Percentiles rank a stretch among this genome's conserved stretches.
These are phyloP conservation scores for Aleiodes leptofemur DNA, from an alignment of 2,888 invertebrate species.

Conservation along the genomic window DNA sequence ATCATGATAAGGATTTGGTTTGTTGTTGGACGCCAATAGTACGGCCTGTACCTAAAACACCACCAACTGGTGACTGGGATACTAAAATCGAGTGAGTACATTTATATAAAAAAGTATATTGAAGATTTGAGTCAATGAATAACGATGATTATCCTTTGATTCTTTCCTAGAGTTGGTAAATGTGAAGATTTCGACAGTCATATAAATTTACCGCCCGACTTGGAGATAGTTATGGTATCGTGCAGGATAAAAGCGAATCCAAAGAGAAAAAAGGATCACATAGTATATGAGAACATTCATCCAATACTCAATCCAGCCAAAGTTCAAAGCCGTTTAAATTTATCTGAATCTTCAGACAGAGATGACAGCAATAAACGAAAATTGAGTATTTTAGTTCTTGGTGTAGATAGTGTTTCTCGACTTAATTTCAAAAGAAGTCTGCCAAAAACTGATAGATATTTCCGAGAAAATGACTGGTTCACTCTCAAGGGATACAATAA, in stretches of 20 bases:
- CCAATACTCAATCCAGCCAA: conserved; percentile 77
- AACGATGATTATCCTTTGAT: not conserved
- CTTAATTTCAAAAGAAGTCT: conserved; percentile 86
- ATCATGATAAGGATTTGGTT: conserved; percentile 73
- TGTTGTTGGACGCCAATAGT: conserved; percentile 82
- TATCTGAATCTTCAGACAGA: conserved; percentile 11
- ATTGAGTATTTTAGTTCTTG: conserved; percentile 85
- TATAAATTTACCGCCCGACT: conserved; percentile 68
- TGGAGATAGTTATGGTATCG: conserved; percentile 77
- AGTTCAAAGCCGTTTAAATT: conserved; percentile 74
- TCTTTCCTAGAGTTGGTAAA: conserved; percentile 70
- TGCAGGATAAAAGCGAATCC: conserved; percentile 69
- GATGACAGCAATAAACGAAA: conserved; percentile 60
- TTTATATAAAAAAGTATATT: not conserved
- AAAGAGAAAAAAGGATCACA: conserved; percentile 45
- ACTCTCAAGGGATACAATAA: conserved; percentile 86
- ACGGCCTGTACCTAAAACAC: conserved; percentile 75
- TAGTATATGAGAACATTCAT: conserved; percentile 78
- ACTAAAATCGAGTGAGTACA: conserved; percentile 67
- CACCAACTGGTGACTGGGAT: conserved; percentile 64
- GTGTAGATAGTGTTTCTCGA: conserved; percentile 91
- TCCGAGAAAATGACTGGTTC: conserved; percentile 83
- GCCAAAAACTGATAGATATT: conserved; percentile 82
- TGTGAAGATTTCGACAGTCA: conserved; percentile 76
- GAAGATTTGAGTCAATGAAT: no score